phyloP scores from a whole-genome alignment of 2,797 vertebrate genomes.

The Scarus forsteni region DNA sequence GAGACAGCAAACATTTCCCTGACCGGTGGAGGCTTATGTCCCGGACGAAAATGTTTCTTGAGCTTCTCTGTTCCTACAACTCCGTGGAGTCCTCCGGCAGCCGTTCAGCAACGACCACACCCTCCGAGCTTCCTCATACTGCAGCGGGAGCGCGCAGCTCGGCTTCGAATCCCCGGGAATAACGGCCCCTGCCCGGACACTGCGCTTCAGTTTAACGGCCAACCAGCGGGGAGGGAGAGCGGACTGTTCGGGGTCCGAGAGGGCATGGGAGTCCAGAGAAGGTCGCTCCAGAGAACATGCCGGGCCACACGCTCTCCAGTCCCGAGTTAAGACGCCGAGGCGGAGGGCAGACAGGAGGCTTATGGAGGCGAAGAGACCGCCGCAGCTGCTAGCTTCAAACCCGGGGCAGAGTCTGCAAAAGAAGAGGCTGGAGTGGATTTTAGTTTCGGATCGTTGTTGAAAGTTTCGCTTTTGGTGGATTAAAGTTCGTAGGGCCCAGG shows the following conservation, averaged over 20 bases:
- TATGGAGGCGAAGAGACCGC: slow-evolving; percentile 70
- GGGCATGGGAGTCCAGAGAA: slow-evolving; percentile 60
- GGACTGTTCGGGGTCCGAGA: background rate
- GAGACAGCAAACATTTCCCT: background rate
- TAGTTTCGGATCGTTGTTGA: slow-evolving; percentile 23
- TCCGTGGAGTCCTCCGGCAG: slow-evolving; percentile 50
- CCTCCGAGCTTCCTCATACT: slow-evolving; percentile 91
- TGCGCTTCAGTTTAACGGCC: background rate
- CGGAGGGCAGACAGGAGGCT: slow-evolving; percentile 70
- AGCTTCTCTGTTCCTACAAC: slow-evolving; percentile 49
- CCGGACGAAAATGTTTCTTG: background rate
- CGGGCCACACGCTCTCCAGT: slow-evolving; percentile 47
- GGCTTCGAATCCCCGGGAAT: slow-evolving; percentile 67
- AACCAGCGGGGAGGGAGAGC: background rate
- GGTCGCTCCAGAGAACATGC: slow-evolving; percentile 48
- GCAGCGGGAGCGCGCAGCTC: slow-evolving; percentile 79
- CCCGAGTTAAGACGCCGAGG: slow-evolving; percentile 65
- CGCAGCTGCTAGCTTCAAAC: slow-evolving; percentile 71
- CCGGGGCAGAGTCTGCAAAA: slow-evolving; percentile 76
- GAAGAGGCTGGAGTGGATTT: slow-evolving; percentile 78
- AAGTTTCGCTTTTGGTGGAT: slow-evolving; percentile 49
- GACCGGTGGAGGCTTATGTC: slow-evolving; percentile 16
- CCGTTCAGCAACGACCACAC: slow-evolving; percentile 88
- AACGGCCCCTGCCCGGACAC: slow-evolving; percentile 50
- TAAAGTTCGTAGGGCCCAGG: slow-evolving; percentile 81